These are phyloP conservation scores for Metaphire vulgaris DNA, from an alignment of 1,140 invertebrate genomes.

Conservation along the genomic window DNA sequence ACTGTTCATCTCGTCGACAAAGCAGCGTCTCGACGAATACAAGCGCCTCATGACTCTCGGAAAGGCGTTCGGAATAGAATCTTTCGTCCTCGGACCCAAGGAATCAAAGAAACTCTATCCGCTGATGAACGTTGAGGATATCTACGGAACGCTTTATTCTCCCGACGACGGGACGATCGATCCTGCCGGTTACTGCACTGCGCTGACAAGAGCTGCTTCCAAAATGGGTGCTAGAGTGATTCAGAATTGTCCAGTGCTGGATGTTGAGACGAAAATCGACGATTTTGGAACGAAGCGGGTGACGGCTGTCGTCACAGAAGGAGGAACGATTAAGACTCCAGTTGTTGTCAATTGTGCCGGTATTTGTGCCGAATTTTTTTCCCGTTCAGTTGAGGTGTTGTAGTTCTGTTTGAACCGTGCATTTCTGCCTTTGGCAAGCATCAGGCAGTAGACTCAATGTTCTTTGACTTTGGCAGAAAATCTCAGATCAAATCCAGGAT, in stretches of 20 bases:
- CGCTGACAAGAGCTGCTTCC: conserved; percentile 64
- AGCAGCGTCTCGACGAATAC: conserved; percentile 75
- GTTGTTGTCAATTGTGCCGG: conserved; percentile 67
- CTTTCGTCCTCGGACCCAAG: conserved; percentile 62
- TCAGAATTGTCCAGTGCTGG: conserved; percentile 67
- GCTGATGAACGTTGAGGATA: conserved; percentile 64
- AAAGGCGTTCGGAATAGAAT: conserved; percentile 68
- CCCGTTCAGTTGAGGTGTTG: not conserved
- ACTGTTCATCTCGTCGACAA: conserved; percentile 68
- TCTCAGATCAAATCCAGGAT: no score
- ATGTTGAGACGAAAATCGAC: conserved; percentile 61
- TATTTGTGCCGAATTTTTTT: conserved; percentile 33
- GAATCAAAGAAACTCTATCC: conserved; percentile 73
- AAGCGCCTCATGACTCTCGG: conserved; percentile 68
- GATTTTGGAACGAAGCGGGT: conserved; percentile 62
- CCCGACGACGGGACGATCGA: conserved; percentile 72
- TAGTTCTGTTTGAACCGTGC: no score
- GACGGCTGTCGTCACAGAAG: conserved; percentile 65
- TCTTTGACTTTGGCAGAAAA: no score
- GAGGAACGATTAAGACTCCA: conserved; percentile 66
- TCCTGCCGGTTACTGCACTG: conserved; percentile 69
- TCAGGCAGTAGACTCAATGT: no score
- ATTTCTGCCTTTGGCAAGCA: no score
- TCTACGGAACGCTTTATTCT: conserved; percentile 70
- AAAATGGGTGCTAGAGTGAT: conserved; percentile 65